Conservation (phyloP, 2,113 vertebrate genomes). For the Melanotaenia duboulayi region DNA sequence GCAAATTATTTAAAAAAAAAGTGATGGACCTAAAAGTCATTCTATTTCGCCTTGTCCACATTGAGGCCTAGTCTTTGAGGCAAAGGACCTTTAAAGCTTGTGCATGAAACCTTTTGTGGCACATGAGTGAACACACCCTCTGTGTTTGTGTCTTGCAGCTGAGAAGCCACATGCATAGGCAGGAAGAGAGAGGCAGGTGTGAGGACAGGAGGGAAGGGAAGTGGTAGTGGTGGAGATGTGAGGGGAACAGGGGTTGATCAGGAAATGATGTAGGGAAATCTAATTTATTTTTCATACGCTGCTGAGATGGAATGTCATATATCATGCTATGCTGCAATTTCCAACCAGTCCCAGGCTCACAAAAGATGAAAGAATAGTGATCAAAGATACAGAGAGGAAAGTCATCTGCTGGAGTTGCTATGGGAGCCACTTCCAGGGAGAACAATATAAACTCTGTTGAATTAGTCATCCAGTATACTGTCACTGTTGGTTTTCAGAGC, state of each 20-base stretch:
- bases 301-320: slow-evolving; percentile 75
- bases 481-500: slow-evolving; percentile 41
- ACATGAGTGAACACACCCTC: background rate
- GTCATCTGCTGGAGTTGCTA: slow-evolving; percentile 58
- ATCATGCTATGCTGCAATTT: slow-evolving; percentile 75
- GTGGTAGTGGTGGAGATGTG: background rate
- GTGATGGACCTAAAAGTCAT: no score
- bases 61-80: no score
- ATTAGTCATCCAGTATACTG: slow-evolving; percentile 55
- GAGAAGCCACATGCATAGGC: slow-evolving; percentile 14
- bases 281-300: slow-evolving; percentile 82
- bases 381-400: slow-evolving; percentile 69
- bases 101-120: background rate
- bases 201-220: slow-evolving; percentile 40
- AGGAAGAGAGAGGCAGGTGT: slow-evolving; percentile 47
- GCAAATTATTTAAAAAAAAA: no score
- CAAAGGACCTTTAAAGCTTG: background rate
- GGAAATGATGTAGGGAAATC: slow-evolving; percentile 76
- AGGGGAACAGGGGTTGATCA: slow-evolving; percentile 50
- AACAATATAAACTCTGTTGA: slow-evolving; percentile 71
- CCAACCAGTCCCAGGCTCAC: slow-evolving; percentile 51
- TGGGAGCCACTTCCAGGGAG: slow-evolving; percentile 51
- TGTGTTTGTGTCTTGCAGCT: slow-evolving; percentile 23
- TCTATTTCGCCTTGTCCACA: no score
- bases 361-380: slow-evolving; percentile 78